A percentile compares a stretch with the other conserved stretches of the same genome.
These are phyloP conservation scores for Diachasma alloeum DNA, from an alignment of 1,140 invertebrate genomes.

Conservation along the genomic window DNA sequence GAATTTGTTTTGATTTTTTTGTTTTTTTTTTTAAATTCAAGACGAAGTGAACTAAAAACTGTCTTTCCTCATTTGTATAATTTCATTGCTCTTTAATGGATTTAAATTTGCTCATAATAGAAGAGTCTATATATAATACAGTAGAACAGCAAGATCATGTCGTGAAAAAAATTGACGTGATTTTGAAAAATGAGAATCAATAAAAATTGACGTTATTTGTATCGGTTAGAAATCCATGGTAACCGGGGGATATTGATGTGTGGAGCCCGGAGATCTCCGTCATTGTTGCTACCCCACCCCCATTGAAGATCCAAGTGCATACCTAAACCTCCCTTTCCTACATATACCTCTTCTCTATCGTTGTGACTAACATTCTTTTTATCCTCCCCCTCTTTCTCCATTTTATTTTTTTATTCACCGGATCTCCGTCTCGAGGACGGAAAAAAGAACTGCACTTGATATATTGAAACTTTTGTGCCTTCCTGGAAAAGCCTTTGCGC, in stretches of 20 bases:
- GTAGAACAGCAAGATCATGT: too few relatives aligned
- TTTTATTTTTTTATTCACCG: slow-evolving; percentile 22
- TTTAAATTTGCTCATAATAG: too few relatives aligned
- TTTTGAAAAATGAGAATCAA: background rate
- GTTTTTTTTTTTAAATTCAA: too few relatives aligned
- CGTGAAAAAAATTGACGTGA: background rate
- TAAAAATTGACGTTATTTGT: slow-evolving; percentile 23
- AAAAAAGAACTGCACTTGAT: slow-evolving; percentile 31
- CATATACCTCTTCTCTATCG: background rate
- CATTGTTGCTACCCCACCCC: slow-evolving; percentile 27
- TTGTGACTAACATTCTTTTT: background rate
- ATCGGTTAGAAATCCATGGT: slow-evolving; percentile 22
- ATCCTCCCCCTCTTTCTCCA: background rate
- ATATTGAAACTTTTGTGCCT: slow-evolving; percentile 33
- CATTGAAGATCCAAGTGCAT: background rate
- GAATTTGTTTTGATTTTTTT: background rate
- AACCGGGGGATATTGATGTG: slow-evolving; percentile 24
- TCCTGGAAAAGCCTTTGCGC: slow-evolving; percentile 30
- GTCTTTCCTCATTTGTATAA: too few relatives aligned
- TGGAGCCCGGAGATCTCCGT: slow-evolving; percentile 14
- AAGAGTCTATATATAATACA: too few relatives aligned
- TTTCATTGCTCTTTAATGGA: too few relatives aligned
- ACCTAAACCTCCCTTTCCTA: background rate
- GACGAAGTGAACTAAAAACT: too few relatives aligned
- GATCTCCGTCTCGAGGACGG: slow-evolving; percentile 18